Percentiles rank a stretch among this genome's conserved stretches.
Evolutionary conservation across 1,140 invertebrate species (phyloP).

Genomic region (Papilio dardanus): DNA sequence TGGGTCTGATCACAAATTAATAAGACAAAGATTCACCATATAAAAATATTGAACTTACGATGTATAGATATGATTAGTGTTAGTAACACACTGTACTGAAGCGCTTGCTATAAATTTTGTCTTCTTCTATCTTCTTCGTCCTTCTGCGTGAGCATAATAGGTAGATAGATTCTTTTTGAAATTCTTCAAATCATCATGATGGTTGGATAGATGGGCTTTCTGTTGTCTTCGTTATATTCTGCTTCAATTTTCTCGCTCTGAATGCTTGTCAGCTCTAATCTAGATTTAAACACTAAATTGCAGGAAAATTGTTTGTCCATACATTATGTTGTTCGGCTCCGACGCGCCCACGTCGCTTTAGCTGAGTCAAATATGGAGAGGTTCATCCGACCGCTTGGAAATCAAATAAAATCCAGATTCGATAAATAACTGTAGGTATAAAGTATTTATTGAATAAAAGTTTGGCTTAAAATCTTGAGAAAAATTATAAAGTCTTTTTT

Average conservation of each 20-base stretch:
- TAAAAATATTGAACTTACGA: neutral
- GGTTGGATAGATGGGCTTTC: too few relatives aligned
- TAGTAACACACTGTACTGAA: neutral
- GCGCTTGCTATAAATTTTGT: neutral
- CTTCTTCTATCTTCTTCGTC: neutral
- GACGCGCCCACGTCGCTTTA: slow-evolving; percentile 10
- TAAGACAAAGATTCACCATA: neutral
- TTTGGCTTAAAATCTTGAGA: neutral
- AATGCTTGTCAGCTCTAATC: slow-evolving; percentile 24
- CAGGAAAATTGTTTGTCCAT: slow-evolving; percentile 15
- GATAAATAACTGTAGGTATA: slow-evolving; percentile 7
- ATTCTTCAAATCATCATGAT: too few relatives aligned
- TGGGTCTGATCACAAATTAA: neutral
- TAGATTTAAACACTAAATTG: slow-evolving; percentile 37
- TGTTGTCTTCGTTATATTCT: too few relatives aligned
- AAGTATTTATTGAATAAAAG: too few relatives aligned
- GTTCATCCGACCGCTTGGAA: neutral
- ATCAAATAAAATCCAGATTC: slow-evolving; percentile 2
- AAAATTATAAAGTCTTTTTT: neutral
- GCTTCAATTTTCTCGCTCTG: slow-evolving; percentile 4
- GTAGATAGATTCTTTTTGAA: too few relatives aligned
- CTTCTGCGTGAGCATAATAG: too few relatives aligned
- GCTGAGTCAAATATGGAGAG: slow-evolving; percentile 22
- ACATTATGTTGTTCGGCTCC: slow-evolving; percentile 25
- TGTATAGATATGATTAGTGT: neutral